phyloP scores from a whole-genome alignment of 2,888 invertebrate genomes.

The Dusona sp. region DNA sequence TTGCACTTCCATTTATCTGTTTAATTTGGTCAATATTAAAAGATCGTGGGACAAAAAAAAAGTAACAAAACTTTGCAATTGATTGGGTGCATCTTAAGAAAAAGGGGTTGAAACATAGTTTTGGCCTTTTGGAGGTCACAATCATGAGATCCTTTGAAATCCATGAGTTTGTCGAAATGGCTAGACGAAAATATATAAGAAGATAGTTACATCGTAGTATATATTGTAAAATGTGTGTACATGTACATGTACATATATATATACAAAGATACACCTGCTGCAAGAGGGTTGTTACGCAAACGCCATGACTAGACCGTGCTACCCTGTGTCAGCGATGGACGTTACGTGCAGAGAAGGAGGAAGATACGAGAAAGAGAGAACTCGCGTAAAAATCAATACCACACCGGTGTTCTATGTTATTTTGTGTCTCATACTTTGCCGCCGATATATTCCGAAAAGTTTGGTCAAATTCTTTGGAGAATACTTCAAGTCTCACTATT shows the following conservation, averaged over 20 bases:
- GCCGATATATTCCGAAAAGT: slow-evolving; percentile 51
- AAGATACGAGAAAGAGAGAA: slow-evolving; percentile 59
- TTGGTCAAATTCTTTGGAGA: slow-evolving; percentile 45
- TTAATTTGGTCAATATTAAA: too few relatives aligned
- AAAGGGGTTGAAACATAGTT: slow-evolving; percentile 13
- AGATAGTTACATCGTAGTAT: slow-evolving; percentile 11
- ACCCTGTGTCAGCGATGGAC: slow-evolving; percentile 75
- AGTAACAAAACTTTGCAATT: background rate
- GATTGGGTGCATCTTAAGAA: background rate
- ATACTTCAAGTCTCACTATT: slow-evolving; percentile 10
- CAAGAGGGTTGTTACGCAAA: slow-evolving; percentile 68
- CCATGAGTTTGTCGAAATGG: slow-evolving; percentile 19
- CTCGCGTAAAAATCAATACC: slow-evolving; percentile 74
- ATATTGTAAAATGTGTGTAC: background rate
- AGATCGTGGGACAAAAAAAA: background rate
- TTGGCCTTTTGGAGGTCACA: slow-evolving; percentile 27
- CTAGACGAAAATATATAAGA: slow-evolving; percentile 22
- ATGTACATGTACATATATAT: slow-evolving; percentile 19
- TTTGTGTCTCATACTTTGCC: slow-evolving; percentile 57
- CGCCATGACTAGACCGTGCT: slow-evolving; percentile 74
- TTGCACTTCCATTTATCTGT: too few relatives aligned
- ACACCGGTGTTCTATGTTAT: slow-evolving; percentile 65
- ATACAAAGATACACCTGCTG: slow-evolving; percentile 59
- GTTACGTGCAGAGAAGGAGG: slow-evolving; percentile 70
- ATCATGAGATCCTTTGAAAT: slow-evolving; percentile 54